phyloP scores from a whole-genome alignment of 2,113 vertebrate species.

The Sapajus apella region DNA sequence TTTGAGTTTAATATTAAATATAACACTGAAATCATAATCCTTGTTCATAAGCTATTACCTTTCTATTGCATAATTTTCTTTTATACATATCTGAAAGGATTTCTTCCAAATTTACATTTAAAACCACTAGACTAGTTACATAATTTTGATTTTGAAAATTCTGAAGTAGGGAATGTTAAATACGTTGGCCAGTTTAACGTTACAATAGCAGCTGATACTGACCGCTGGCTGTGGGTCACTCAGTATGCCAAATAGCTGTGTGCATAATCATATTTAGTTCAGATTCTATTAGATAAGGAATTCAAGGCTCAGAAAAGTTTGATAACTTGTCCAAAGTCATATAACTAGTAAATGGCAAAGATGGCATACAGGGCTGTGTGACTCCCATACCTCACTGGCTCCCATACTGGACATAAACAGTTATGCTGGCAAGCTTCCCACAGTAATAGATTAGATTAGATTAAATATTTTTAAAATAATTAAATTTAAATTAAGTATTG shows the following conservation, averaged over 20 bases:
- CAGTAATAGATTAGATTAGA: background rate
- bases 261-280: background rate
- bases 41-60: conserved; percentile 30
- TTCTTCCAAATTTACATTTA: conserved; percentile 30
- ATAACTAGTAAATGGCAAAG: conserved; percentile 25
- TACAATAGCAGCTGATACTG: background rate
- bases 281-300: conserved; percentile 16
- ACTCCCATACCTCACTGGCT: background rate
- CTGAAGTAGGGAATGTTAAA: background rate
- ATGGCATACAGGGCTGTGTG: background rate
- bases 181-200: conserved; percentile 21
- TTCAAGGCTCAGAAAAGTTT: conserved; percentile 33
- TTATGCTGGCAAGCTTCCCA: conserved; percentile 11
- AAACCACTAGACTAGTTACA: conserved; percentile 8
- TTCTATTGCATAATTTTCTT: conserved; percentile 44
- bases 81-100: conserved; percentile 6
- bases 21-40: background rate
- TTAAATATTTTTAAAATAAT: too few species aligned
- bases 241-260: background rate
- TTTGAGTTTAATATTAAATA: conserved; percentile 12
- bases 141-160: conserved; percentile 49
- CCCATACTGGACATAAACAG: background rate
- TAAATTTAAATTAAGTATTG: too few species aligned
- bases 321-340: background rate
- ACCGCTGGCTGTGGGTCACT: background rate